Percentiles rank a stretch among this genome's conserved stretches.
Conservation (phyloP, 2,797 vertebrate genomes). For the Sebastes reedi region DNA sequence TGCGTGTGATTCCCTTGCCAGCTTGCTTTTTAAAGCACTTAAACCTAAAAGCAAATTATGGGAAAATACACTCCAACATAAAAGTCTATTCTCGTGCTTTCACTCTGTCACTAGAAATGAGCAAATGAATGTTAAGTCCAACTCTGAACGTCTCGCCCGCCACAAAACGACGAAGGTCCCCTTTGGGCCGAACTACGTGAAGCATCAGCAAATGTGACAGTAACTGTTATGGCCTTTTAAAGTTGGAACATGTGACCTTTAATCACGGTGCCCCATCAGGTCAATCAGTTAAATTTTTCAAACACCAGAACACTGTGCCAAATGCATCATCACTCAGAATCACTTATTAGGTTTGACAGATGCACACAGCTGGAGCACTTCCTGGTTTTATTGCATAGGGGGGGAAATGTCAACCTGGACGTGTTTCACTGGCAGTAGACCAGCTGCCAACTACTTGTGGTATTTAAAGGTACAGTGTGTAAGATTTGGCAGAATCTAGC, state of each 20-base stretch:
- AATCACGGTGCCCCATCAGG: constrained; percentile 52
- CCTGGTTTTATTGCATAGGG: constrained; percentile 32
- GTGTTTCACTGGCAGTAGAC: not conserved
- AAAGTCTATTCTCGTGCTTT: constrained; percentile 25
- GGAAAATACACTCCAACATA: constrained; percentile 42
- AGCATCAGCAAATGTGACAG: constrained; percentile 52
- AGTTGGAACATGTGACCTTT: constrained; percentile 64
- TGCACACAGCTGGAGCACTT: constrained; percentile 55
- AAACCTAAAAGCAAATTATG: constrained; percentile 66
- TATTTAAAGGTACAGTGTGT: not conserved
- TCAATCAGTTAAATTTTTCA: constrained; percentile 61
- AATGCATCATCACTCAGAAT: constrained; percentile 37
- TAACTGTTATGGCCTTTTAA: constrained; percentile 59
- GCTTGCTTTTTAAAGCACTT: constrained; percentile 65
- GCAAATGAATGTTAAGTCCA: constrained; percentile 26
- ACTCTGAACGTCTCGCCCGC: not conserved
- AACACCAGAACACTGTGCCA: constrained; percentile 45
- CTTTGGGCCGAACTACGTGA: not conserved
- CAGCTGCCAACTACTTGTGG: constrained; percentile 2
- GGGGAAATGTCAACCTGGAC: constrained; percentile 24
- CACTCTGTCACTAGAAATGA: constrained; percentile 30
- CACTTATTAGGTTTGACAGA: constrained; percentile 58
- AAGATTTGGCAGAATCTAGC: too few species aligned
- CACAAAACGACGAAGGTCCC: not conserved
- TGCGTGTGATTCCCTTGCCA: constrained; percentile 43